Conservation (phyloP, 2,797 vertebrate species). For the Chiropotes sagulatus region DNA sequence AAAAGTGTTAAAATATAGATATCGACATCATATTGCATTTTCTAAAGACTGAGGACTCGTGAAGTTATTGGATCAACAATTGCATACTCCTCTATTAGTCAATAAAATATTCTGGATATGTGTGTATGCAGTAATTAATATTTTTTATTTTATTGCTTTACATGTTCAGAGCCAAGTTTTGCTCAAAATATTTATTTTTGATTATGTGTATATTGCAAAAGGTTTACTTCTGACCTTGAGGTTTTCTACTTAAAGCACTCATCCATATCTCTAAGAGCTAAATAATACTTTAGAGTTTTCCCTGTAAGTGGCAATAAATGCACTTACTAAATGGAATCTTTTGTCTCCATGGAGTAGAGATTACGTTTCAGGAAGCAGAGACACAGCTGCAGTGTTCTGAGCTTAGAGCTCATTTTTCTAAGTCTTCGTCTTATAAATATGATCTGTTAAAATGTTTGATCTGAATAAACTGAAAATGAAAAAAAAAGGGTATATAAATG, state of each 20-base stretch:
- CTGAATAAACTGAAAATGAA: slow-evolving; percentile 39
- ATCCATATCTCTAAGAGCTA: slow-evolving; percentile 3
- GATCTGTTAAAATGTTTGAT: slow-evolving; percentile 50
- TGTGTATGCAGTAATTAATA: slow-evolving; percentile 11
- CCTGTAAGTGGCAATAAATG: slow-evolving; percentile 42
- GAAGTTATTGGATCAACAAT: slow-evolving; percentile 20
- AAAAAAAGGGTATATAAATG: neutral
- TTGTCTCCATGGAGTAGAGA: neutral
- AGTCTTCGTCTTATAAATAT: slow-evolving; percentile 59
- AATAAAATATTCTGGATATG: neutral
- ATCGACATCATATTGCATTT: neutral
- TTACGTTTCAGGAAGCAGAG: slow-evolving; percentile 23
- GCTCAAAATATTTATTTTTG: slow-evolving; percentile 45
- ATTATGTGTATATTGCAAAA: slow-evolving; percentile 34
- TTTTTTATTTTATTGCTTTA: slow-evolving; percentile 59
- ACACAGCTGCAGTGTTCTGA: neutral
- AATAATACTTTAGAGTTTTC: slow-evolving; percentile 20
- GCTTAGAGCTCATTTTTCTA: slow-evolving; percentile 43
- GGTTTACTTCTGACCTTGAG: slow-evolving; percentile 53
- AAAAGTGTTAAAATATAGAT: neutral
- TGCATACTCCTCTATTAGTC: neutral
- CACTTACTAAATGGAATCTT: slow-evolving; percentile 38
- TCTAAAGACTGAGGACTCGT: neutral
- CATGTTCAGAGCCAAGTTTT: slow-evolving; percentile 36
- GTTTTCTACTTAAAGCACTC: slow-evolving; percentile 52